Percentiles rank a stretch among this genome's conserved stretches.
Conservation (phyloP, 2,888 invertebrate genomes). For the Salticus scenicus region DNA sequence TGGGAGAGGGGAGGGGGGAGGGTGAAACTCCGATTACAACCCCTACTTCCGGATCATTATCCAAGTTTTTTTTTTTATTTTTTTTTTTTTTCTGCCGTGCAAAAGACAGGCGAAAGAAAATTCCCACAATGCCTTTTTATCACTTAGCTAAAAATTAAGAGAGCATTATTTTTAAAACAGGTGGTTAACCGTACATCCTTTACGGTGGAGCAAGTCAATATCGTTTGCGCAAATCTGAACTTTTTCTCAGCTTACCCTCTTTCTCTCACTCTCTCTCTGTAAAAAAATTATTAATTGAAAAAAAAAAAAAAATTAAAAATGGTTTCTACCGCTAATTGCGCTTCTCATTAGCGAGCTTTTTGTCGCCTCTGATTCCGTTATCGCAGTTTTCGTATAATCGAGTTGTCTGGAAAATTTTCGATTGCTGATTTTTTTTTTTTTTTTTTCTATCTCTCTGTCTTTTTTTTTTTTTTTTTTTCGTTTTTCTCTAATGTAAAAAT, state of each 20-base stretch:
- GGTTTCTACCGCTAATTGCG: neutral
- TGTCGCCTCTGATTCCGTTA: constrained; percentile 8
- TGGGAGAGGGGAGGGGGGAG: too few relatives aligned
- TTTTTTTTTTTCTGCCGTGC: too few relatives aligned
- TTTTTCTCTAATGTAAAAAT: neutral
- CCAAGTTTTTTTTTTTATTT: neutral
- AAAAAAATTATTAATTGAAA: neutral
- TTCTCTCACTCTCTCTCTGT: too few relatives aligned
- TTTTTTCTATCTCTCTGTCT: neutral
- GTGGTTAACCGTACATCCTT: neutral
- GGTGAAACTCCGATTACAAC: neutral
- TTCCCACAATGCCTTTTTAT: too few relatives aligned
- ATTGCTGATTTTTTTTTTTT: too few relatives aligned
- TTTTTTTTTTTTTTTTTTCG: neutral
- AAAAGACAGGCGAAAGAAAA: neutral
- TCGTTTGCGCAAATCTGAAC: neutral
- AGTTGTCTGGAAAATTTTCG: constrained; percentile 8
- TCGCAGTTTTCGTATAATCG: neutral
- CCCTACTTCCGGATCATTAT: neutral
- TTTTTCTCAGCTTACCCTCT: neutral
- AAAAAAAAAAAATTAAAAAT: neutral
- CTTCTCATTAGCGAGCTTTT: neutral
- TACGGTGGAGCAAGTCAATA: neutral
- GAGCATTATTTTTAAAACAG: constrained; percentile 2
- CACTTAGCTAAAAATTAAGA: neutral